Evolutionary conservation across 2,888 invertebrate genomes (phyloP).

Genomic region (Ormyrus nitidulus): DNA sequence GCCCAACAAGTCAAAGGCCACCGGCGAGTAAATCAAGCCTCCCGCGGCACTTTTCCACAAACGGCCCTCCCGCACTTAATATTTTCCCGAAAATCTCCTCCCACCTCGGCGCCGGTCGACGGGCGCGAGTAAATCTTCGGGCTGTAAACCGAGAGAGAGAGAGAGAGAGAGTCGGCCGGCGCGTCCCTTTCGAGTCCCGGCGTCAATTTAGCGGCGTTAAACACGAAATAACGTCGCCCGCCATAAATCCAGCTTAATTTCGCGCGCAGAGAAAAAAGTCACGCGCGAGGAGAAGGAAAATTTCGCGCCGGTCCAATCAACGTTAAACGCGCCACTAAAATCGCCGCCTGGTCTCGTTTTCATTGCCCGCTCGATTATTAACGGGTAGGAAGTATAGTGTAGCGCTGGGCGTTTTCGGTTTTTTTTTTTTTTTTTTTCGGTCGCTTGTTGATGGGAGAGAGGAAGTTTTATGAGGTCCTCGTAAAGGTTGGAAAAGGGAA

Average conservation of each 20-base stretch:
- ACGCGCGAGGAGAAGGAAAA: not conserved
- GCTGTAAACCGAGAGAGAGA: constrained; percentile 53
- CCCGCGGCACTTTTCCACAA: not conserved
- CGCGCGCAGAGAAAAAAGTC: constrained; percentile 27
- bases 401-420: no score
- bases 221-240: constrained; percentile 66
- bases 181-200: constrained; percentile 55
- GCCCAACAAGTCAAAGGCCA: no score
- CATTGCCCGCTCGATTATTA: no score
- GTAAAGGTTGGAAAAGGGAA: no score
- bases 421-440: constrained; percentile 5
- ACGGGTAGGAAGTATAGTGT: no score
- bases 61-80: constrained; percentile 6
- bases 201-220: constrained; percentile 66
- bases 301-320: constrained; percentile 17
- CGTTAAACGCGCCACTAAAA: constrained; percentile 39
- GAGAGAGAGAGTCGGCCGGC: constrained; percentile 39
- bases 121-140: constrained; percentile 58
- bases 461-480: no score
- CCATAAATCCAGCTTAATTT: constrained; percentile 68
- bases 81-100: constrained; percentile 7
- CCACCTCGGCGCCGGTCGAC: no score
- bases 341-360: not conserved
- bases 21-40: no score
- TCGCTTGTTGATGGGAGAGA: not conserved